Conservation (phyloP, 2,797 vertebrate genomes). For the Rallus crepitans region DNA sequence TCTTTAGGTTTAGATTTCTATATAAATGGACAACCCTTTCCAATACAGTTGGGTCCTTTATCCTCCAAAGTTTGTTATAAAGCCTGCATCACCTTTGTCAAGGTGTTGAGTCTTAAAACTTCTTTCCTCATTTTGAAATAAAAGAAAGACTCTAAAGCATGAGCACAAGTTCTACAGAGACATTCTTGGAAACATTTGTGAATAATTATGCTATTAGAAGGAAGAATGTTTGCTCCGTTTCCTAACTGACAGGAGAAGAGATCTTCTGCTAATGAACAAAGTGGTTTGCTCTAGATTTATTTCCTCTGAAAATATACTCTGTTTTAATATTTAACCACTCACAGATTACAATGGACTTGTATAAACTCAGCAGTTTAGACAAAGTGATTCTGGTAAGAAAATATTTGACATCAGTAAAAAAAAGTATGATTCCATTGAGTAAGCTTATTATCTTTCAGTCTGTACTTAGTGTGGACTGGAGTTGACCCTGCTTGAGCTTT, state of each 20-base stretch:
- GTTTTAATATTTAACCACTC: constrained; percentile 63
- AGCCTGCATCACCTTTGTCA: neutral
- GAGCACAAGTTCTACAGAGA: constrained; percentile 22
- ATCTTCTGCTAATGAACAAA: constrained; percentile 38
- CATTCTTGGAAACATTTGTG: constrained; percentile 22
- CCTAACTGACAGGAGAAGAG: constrained; percentile 42
- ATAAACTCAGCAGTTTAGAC: constrained; percentile 28
- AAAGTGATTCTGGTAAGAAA: constrained; percentile 50
- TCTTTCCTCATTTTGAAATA: neutral
- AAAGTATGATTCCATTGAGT: constrained; percentile 45
- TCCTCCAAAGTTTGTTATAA: neutral
- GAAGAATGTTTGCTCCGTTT: neutral
- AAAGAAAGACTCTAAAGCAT: neutral
- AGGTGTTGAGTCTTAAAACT: neutral
- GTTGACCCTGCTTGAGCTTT: constrained; percentile 43
- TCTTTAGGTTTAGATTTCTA: neutral
- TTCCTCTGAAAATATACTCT: constrained; percentile 54
- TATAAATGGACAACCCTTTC: neutral
- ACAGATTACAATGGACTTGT: constrained; percentile 52
- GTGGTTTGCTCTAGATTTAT: constrained; percentile 54
- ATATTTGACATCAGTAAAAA: constrained; percentile 24
- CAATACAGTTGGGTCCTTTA: neutral
- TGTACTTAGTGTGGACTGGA: neutral
- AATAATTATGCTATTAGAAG: constrained; percentile 52
- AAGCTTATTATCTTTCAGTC: constrained; percentile 38